These are phyloP conservation scores for Trematomus loennbergii DNA, from an alignment of 2,113 vertebrate genomes.

Conservation along the genomic window DNA sequence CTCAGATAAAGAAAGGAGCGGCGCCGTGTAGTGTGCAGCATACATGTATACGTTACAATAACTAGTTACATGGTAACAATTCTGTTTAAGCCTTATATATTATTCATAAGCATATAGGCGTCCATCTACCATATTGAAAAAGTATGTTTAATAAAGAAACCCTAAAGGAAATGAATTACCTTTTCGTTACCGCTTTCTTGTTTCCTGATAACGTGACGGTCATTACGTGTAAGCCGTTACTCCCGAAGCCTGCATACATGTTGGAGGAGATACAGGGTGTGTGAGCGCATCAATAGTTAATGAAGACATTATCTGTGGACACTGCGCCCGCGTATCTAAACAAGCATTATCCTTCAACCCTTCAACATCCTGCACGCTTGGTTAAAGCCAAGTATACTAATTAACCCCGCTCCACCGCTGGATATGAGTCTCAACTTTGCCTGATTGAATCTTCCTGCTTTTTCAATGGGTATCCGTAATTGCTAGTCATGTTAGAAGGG, in stretches of 20 bases:
- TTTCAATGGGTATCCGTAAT: constrained; percentile 71
- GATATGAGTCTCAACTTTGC: constrained; percentile 64
- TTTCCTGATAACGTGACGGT: too few relatives aligned
- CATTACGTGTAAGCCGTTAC: too few relatives aligned
- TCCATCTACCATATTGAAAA: too few relatives aligned
- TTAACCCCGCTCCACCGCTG: constrained; percentile 69
- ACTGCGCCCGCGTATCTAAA: constrained; percentile 68
- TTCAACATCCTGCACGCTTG: constrained; percentile 73
- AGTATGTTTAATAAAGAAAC: too few relatives aligned
- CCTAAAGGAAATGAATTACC: too few relatives aligned
- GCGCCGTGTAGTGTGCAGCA: constrained; percentile 25
- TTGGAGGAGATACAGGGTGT: constrained; percentile 50
- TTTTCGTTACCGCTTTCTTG: too few relatives aligned
- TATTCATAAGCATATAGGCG: too few relatives aligned
- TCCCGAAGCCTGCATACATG: background rate
- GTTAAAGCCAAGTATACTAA: constrained; percentile 73
- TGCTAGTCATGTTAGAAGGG: constrained; percentile 71
- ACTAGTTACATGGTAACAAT: too few relatives aligned
- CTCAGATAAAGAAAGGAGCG: constrained; percentile 53
- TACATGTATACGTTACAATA: background rate
- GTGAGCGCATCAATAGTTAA: constrained; percentile 77
- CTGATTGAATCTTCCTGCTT: constrained; percentile 72
- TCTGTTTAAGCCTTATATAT: too few relatives aligned
- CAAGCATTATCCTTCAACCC: constrained; percentile 78
- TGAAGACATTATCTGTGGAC: constrained; percentile 78